A percentile compares a stretch with the other conserved stretches of the same genome.
These are phyloP conservation scores for Cranoglanis bouderius DNA, from an alignment of 2,113 vertebrate species.

Conservation along the genomic window DNA sequence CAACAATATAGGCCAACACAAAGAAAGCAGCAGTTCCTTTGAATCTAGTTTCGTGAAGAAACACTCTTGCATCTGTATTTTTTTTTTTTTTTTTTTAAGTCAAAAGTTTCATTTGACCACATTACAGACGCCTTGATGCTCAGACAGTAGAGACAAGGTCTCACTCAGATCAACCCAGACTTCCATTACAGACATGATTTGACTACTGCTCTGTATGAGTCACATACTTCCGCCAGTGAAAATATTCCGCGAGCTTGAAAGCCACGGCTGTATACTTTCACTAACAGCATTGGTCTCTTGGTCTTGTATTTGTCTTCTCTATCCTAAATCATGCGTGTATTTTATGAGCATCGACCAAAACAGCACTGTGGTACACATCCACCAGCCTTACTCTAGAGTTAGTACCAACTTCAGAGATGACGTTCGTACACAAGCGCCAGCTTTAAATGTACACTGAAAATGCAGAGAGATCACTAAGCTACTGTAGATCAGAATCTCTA, in stretches of 20 bases:
- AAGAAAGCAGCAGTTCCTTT: slow-evolving; percentile 1
- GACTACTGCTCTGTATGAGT: slow-evolving; percentile 6
- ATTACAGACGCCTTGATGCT: background rate
- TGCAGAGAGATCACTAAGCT: background rate
- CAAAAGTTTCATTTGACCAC: background rate
- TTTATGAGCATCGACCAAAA: background rate
- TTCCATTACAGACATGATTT: background rate
- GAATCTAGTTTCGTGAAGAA: background rate
- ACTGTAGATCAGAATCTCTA: background rate
- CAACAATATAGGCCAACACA: background rate
- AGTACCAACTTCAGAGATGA: background rate
- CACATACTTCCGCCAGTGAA: background rate
- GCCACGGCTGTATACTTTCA: background rate
- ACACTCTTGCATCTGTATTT: background rate
- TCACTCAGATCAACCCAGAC: background rate
- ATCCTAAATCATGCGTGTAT: background rate
- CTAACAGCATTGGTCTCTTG: background rate
- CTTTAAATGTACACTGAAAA: background rate
- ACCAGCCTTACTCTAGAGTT: background rate
- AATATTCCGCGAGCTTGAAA: background rate
- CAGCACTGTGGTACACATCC: background rate
- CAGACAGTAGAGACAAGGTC: background rate
- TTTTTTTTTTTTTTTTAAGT: background rate
- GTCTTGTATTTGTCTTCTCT: background rate
- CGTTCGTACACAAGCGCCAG: background rate